Base-by-base conservation (phyloP, 1,140 invertebrate genomes). In the Macrocentrus cingulum region DNA sequence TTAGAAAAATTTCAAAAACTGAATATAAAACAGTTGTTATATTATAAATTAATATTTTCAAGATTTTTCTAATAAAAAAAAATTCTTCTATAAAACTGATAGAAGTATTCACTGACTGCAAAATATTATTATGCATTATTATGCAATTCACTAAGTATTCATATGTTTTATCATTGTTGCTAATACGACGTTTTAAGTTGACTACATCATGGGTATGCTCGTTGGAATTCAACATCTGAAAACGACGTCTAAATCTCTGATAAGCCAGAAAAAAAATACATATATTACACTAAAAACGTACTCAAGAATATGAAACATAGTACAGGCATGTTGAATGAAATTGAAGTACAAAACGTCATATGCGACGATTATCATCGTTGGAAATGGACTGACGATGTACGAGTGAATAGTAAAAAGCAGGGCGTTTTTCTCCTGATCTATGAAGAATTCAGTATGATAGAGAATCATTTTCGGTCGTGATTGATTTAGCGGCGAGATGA, bases 291-390 rank as follows among this genome's bases (percentile, higher is more conserved):
- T 23, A 2, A 19, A 34, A 13, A 2, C 16, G 25, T 53, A 61
- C 60, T 45, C 41, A 20, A 58, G 7, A 22, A 61, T 49, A 7
- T 25, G 29, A 20, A 61, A 46, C 36, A 57, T 52, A 6, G 49
- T 54, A 15, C 60, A 61, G 18, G 45, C 54, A 34, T 61, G 60
- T 34, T 57, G 48, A 32, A 56, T 37, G 4, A 42, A 49, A 41
- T 18, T 41, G 1, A 25, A 22, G n/a, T 41, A 61, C 41, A 61
- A 16, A 1, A 37, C 9, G 8, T 61, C 60, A 6, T 29, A 32
- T 49, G 50, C 48, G 5, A 53, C 32, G 8, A 53, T 19, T 1
- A 15, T 16, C 1, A 15, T 46, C 13, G 49, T 16, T 15, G 34
- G n/a, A 11, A 46, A 44, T 32, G 46, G 32, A 5, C 36, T 49